phyloP scores from a whole-genome alignment of 2,888 invertebrate genomes.

The Tachina grossa region DNA sequence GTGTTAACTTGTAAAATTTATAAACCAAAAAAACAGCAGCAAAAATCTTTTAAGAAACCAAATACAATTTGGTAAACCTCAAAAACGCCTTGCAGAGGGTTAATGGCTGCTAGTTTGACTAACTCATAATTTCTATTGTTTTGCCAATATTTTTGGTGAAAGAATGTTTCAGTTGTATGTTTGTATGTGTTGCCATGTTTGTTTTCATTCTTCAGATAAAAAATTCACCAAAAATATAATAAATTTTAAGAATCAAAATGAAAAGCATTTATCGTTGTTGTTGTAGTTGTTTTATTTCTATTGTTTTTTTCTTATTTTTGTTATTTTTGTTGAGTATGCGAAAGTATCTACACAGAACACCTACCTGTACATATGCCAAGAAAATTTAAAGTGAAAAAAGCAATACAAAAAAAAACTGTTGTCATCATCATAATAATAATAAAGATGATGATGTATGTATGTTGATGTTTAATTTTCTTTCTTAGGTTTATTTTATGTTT shows the following conservation, averaged over 20 bases:
- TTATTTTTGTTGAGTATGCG: not conserved
- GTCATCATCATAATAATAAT: slow-evolving; percentile 21
- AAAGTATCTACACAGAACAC: slow-evolving; percentile 12
- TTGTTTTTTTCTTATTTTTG: slow-evolving; percentile 1
- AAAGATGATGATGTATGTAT: not conserved
- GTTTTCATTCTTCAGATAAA: slow-evolving; percentile 23
- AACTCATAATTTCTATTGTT: slow-evolving; percentile 38
- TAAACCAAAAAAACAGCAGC: not conserved
- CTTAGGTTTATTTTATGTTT: not conserved
- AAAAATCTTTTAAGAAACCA: not conserved
- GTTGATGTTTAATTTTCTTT: slow-evolving; percentile 14
- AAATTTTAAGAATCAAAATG: slow-evolving; percentile 22
- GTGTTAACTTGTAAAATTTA: slow-evolving; percentile 34
- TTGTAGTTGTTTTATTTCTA: slow-evolving; percentile 25
- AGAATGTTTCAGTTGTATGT: not conserved
- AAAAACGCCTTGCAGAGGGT: slow-evolving; percentile 29
- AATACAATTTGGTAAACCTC: not conserved
- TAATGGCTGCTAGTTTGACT: slow-evolving; percentile 24
- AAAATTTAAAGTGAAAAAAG: slow-evolving; percentile 3
- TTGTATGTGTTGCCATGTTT: not conserved
- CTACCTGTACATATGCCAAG: slow-evolving; percentile 46
- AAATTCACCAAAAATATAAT: slow-evolving; percentile 40
- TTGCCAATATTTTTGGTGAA: slow-evolving; percentile 46
- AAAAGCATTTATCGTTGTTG: not conserved
- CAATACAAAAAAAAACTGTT: not conserved